phyloP scores from a whole-genome alignment of 1,140 invertebrate species.

The Megathymus violae region DNA sequence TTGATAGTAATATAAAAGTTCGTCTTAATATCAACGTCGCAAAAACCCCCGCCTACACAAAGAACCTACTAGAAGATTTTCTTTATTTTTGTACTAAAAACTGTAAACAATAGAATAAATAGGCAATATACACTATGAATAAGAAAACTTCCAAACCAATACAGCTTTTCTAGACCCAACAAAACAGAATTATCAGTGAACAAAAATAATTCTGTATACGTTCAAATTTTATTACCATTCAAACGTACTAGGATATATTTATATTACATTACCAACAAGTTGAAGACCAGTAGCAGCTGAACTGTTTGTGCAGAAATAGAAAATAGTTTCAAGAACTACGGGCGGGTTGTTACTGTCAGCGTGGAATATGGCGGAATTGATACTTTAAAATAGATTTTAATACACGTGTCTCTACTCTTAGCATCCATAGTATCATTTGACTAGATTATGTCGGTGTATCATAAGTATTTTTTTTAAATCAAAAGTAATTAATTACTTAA shows the following conservation, averaged over 20 bases:
- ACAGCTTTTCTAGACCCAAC: not conserved
- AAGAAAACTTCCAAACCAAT: not conserved
- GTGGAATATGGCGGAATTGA: slow-evolving; percentile 29
- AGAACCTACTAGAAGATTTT: not conserved
- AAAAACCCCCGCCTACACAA: not conserved
- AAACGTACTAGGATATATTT: slow-evolving; percentile 50
- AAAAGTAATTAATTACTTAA: no score
- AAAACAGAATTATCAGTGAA: not conserved
- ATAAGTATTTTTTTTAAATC: no score
- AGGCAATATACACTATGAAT: not conserved
- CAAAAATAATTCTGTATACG: not conserved
- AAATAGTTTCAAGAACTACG: slow-evolving; percentile 81
- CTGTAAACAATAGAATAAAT: not conserved
- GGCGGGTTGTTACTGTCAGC: slow-evolving; percentile 47
- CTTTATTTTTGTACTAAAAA: not conserved
- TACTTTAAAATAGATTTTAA: slow-evolving; percentile 19
- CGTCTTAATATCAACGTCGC: not conserved
- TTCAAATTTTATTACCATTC: slow-evolving; percentile 23
- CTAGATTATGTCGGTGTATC: not conserved
- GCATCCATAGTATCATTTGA: not conserved
- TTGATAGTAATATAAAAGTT: slow-evolving; percentile 25
- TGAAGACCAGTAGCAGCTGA: slow-evolving; percentile 75
- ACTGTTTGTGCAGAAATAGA: slow-evolving; percentile 75
- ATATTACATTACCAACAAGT: slow-evolving; percentile 57
- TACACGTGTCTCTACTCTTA: slow-evolving; percentile 13